A percentile compares a stretch with the other conserved stretches of the same genome.
Evolutionary conservation across 1,140 invertebrate species (phyloP).

Genomic region (Formica selysi): DNA sequence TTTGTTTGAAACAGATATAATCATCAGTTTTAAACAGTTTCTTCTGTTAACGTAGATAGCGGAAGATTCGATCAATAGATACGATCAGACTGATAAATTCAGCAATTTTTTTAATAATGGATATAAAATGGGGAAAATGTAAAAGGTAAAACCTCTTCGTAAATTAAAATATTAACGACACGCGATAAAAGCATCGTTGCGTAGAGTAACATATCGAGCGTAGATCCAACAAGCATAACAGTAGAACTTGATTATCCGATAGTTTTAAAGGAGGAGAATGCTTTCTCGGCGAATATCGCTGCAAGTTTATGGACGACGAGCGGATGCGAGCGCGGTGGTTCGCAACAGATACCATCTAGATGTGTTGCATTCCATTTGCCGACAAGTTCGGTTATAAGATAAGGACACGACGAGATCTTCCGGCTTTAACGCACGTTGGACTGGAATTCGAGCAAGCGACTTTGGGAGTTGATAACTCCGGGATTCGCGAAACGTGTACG

Average conservation of each 20-base stretch:
- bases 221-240: background rate
- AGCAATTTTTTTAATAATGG: too few species aligned
- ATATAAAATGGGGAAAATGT: too few species aligned
- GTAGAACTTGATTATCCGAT: conserved; percentile 15
- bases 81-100: too few species aligned
- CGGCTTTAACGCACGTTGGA: conserved; percentile 48
- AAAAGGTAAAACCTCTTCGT: too few species aligned
- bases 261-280: background rate
- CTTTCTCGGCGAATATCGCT: background rate
- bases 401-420: conserved; percentile 59
- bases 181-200: background rate
- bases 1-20: background rate
- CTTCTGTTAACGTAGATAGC: background rate
- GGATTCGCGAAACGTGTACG: conserved; percentile 38
- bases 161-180: conserved; percentile 4
- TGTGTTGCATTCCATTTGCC: conserved; percentile 56
- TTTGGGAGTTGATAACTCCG: conserved; percentile 72
- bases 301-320: background rate
- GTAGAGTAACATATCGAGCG: background rate
- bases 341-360: conserved; percentile 58
- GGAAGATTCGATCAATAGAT: too few species aligned
- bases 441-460: conserved; percentile 76
- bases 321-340: background rate
- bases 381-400: conserved; percentile 47
- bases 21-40: background rate